Base-by-base conservation (phyloP, 2,797 vertebrate genomes). In the Karalla daura region DNA sequence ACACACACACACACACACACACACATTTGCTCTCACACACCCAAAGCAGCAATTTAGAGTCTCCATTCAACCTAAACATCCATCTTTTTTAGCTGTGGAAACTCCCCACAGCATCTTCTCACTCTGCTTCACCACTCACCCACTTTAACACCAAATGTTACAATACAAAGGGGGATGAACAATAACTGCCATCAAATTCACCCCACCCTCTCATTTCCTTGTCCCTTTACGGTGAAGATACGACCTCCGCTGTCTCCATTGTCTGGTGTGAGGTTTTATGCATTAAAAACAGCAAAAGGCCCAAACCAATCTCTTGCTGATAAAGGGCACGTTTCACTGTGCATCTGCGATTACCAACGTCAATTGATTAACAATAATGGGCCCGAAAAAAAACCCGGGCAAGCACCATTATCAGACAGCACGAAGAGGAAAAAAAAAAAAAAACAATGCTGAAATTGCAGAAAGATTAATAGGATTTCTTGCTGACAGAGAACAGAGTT, bases 391-490 rank as follows among this genome's bases (percentile, higher is more conserved):
- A 84, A 84, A 59, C 66, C 52, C 44, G 70, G 46, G 58, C 74
- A 82, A 86, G 78, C 81, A 71, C 23, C 47, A 36, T 87, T 70
- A 84, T 77, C 47, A 61, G 51, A 43, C 54, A 30, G 44, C 60
- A 66, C 74, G n/a, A n/a, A n/a, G n/a, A n/a, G n/a, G n/a, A n/a
- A n/a, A n/a, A n/a, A n/a, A n/a, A n/a, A n/a, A n/a, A n/a, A 58
- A 74, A 81, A 84, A 77, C 83, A 87, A 84, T 63, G 86, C 87
- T 87, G 81, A 88, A 79, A 60, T 40, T 40, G 80, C 87, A 86
- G 40, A 81, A 85, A 84, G 76, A 83, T 81, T 74, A 84, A 86
- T 77, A 63, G 64, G 33, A 52, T 63, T 85, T 89, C 80, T 76
- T 84, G 86, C 88, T 90, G 88, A 90, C 86, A 76, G 59, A 65